phyloP scores from a whole-genome alignment of 2,113 vertebrate species.

The Thryonomys swinderianus region DNA sequence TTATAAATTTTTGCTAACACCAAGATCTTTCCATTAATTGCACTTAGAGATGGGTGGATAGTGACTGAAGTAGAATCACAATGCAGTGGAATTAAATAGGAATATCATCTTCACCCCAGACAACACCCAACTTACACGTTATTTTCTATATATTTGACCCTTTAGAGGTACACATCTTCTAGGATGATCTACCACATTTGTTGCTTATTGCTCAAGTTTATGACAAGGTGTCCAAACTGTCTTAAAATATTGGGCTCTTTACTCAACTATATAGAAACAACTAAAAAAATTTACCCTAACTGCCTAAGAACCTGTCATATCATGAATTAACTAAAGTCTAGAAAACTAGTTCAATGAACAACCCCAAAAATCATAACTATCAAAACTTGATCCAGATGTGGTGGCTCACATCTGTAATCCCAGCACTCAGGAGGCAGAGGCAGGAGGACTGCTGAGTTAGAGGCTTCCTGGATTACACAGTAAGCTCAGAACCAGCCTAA shows the following conservation, averaged over 20 bases:
- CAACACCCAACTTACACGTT: neutral
- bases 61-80: neutral
- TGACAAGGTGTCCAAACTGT: slow-evolving; percentile 17
- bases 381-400: no score
- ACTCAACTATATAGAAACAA: neutral
- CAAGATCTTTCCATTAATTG: slow-evolving; percentile 22
- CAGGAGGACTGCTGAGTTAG: no score
- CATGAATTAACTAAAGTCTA: slow-evolving; percentile 30
- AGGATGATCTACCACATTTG: neutral
- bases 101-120: slow-evolving; percentile 24
- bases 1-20: slow-evolving; percentile 53
- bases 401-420: no score
- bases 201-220: slow-evolving; percentile 36
- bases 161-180: neutral
- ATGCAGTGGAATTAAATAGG: slow-evolving; percentile 10
- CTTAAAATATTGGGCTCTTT: slow-evolving; percentile 44
- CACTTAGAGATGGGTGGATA: slow-evolving; percentile 5
- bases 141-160: slow-evolving; percentile 1
- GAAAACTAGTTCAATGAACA: slow-evolving; percentile 29
- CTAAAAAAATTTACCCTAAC: slow-evolving; percentile 37
- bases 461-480: no score
- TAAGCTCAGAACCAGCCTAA: no score
- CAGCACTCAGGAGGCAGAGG: no score
- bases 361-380: neutral
- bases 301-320: neutral